phyloP scores from a whole-genome alignment of 2,888 invertebrate species.

The Axea sp. region DNA sequence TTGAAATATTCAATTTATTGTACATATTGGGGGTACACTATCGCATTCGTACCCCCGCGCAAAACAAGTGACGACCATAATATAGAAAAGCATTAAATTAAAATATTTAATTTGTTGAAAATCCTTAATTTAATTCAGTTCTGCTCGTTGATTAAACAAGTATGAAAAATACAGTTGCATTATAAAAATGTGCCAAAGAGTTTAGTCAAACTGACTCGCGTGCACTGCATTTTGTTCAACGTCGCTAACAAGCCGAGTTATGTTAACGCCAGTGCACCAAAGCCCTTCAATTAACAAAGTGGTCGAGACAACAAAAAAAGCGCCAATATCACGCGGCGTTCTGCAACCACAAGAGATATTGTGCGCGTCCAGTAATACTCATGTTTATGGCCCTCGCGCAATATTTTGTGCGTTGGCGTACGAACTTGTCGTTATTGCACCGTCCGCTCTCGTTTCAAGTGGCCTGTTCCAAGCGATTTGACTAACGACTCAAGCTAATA shows the following conservation, averaged over 20 bases:
- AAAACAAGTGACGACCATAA: too few species aligned
- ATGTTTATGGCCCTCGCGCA: conserved; percentile 47
- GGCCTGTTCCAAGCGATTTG: conserved; percentile 55
- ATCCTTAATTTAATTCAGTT: too few species aligned
- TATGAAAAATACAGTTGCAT: too few species aligned
- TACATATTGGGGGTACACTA: too few species aligned
- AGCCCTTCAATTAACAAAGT: conserved; percentile 58
- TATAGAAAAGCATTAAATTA: too few species aligned
- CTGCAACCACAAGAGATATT: conserved; percentile 53
- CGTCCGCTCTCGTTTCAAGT: conserved; percentile 48
- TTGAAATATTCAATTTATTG: too few species aligned
- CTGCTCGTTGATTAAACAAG: too few species aligned
- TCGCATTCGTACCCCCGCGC: too few species aligned
- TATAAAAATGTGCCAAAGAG: too few species aligned
- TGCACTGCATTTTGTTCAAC: too few species aligned
- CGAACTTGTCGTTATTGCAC: conserved; percentile 39
- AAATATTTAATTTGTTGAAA: too few species aligned
- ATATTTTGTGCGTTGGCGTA: conserved; percentile 52
- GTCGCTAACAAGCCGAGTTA: conserved; percentile 52
- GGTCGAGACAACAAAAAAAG: conserved; percentile 34
- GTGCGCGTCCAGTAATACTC: conserved; percentile 45
- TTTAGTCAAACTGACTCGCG: too few species aligned
- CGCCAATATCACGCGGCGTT: conserved; percentile 27
- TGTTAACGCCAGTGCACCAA: conserved; percentile 30
- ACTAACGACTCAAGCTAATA: conserved; percentile 57